Evolutionary conservation across 2,888 invertebrate genomes (phyloP).

Genomic region (Panzeria rudis): DNA sequence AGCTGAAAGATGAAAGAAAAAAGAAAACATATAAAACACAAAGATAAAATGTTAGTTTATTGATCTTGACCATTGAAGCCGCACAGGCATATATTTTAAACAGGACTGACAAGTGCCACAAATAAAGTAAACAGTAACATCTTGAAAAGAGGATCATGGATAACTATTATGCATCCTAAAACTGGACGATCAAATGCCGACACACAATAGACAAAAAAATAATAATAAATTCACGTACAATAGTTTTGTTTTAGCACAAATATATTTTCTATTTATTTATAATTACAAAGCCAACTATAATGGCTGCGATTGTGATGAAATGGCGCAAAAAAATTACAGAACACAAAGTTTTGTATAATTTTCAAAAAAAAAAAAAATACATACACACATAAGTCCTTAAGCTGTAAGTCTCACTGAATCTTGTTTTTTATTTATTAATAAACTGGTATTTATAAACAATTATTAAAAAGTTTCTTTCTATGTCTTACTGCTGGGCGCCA

Average conservation of each 20-base stretch:
- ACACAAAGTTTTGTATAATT: not conserved
- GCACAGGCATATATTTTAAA: slow-evolving; percentile 61
- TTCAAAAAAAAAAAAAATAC: not conserved
- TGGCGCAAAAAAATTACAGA: slow-evolving; percentile 3
- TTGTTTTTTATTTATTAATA: not conserved
- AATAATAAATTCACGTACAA: slow-evolving; percentile 9
- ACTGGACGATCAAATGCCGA: slow-evolving; percentile 46
- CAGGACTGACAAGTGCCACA: slow-evolving; percentile 72
- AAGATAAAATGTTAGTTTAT: slow-evolving; percentile 60
- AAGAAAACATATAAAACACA: slow-evolving; percentile 10
- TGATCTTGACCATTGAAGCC: slow-evolving; percentile 67
- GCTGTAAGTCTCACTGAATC: not conserved
- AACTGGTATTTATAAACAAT: not conserved
- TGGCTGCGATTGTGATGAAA: slow-evolving; percentile 28
- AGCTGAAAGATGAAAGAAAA: slow-evolving; percentile 7
- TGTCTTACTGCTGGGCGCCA: slow-evolving; percentile 19
- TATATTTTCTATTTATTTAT: slow-evolving; percentile 15
- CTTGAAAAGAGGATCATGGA: slow-evolving; percentile 62
- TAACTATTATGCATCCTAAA: slow-evolving; percentile 33
- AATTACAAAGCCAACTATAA: slow-evolving; percentile 34
- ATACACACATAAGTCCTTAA: not conserved
- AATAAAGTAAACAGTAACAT: slow-evolving; percentile 70
- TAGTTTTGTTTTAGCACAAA: not conserved
- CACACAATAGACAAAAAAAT: slow-evolving; percentile 29
- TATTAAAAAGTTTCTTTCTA: not conserved